Evolutionary conservation across 2,888 invertebrate species (phyloP), one percentile per base, ranked within the genome.

Genomic region (Metalampra italica): DNA sequence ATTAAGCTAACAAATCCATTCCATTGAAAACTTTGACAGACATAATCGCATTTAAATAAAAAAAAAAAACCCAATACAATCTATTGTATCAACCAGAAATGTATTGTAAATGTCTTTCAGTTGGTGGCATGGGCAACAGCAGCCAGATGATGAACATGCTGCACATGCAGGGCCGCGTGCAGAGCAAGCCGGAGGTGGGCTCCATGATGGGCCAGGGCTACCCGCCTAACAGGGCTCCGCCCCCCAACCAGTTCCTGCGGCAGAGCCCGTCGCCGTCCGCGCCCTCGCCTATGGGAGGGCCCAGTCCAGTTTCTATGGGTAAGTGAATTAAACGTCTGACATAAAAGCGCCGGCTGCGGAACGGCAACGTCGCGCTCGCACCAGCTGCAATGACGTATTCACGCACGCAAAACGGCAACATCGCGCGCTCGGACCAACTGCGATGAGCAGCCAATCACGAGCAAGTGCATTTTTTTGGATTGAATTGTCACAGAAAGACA

Each of bases 261-360:
- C 96, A 95, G 71, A 95, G 95, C 66, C 95, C 95, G 0, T 94
- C 94, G 12, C 94, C 95, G 0, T 94, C 94, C 0, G 94, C 93
- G 0, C 93, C 93, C 8, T 93, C 94, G 41, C 94, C 93, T 30
- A 90, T 92, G 80, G 44, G 90, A 85, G 91, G 91, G 0, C 91
- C 92, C 0, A 88, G 89, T 50, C 90, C 91, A 1, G 88, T 84
- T 43, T 64, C 84, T 32, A 87, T 89, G 83, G 83, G 84, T 85
- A 37, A 66, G 73, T 66, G 13, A 22, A 22, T 22, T 22, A 22
- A 22, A 22, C 22, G 5, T 3, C 3, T 3, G 22, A 2, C 2
- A 22, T 22, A 22, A 22, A 22, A 22, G 3, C 22, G 22, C 5
- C 3, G 22, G 22, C 5, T 2, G 2, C 22, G 22, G 2, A 2